Evolutionary conservation across 2,888 invertebrate species (phyloP).

Genomic region (Troilus luridus): DNA sequence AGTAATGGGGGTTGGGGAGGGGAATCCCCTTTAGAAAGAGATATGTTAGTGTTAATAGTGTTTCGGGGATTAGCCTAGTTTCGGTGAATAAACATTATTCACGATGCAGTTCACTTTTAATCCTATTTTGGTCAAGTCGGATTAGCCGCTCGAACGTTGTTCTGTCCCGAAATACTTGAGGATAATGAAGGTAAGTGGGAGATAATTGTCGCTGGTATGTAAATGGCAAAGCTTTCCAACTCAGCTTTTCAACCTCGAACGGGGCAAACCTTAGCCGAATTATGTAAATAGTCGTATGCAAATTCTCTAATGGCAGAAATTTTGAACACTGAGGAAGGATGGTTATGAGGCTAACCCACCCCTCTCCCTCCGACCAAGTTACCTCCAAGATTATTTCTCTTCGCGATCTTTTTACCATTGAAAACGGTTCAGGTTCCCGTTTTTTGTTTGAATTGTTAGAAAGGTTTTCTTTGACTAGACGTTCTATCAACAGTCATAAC

Average conservation of each 20-base stretch:
- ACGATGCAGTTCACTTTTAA: background rate
- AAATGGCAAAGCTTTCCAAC: background rate
- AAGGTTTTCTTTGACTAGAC: background rate
- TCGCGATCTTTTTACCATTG: background rate
- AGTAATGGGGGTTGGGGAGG: background rate
- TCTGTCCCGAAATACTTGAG: background rate
- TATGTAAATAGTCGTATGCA: constrained; percentile 34
- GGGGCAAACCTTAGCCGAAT: constrained; percentile 9
- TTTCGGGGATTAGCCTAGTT: background rate
- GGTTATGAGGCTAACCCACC: constrained; percentile 9
- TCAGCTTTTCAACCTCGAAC: background rate
- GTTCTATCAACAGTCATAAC: too few species aligned
- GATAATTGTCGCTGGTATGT: constrained; percentile 24
- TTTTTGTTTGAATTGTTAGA: background rate
- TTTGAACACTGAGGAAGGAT: constrained; percentile 39
- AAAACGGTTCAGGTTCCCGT: background rate
- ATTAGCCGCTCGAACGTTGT: background rate
- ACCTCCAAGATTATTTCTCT: background rate
- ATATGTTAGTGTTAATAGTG: background rate
- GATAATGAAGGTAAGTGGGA: background rate
- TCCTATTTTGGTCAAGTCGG: background rate
- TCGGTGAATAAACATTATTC: background rate
- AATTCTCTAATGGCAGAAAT: constrained; percentile 31
- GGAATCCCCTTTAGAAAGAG: background rate
- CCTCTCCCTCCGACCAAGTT: background rate